Percentiles rank a stretch among this genome's conserved stretches.
Evolutionary conservation across 2,113 vertebrate genomes (phyloP).

Genomic region (Salvator merianae): DNA sequence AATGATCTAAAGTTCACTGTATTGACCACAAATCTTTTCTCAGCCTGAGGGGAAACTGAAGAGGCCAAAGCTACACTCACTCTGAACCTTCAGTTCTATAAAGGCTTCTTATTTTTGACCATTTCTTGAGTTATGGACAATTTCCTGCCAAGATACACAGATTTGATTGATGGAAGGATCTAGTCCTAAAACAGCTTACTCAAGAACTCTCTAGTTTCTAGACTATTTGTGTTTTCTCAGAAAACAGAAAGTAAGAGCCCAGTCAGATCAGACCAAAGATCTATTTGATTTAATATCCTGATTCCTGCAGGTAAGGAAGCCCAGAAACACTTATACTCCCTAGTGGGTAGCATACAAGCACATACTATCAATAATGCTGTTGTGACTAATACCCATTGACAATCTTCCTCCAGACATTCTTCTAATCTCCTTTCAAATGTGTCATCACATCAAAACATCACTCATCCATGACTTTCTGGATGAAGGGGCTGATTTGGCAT

Average conservation of each 20-base stretch:
- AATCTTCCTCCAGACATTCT: background rate
- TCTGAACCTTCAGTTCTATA: background rate
- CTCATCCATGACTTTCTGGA: no score
- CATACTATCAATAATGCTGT: background rate
- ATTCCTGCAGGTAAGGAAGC: background rate
- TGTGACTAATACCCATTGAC: background rate
- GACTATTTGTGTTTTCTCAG: background rate
- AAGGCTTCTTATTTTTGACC: background rate
- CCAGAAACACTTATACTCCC: background rate
- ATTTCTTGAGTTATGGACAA: background rate
- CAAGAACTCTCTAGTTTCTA: background rate
- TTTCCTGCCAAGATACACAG: background rate
- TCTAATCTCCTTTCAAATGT: background rate
- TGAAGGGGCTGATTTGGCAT: no score
- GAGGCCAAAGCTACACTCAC: background rate
- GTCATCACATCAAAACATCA: no score
- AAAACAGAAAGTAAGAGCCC: background rate
- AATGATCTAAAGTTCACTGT: background rate
- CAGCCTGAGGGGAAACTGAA: background rate
- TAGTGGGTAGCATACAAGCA: background rate
- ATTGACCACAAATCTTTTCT: no score
- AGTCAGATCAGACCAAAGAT: background rate
- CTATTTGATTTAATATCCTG: background rate
- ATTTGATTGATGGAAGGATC: background rate
- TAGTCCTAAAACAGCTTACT: background rate